Conservation (phyloP, 2,888 invertebrate genomes). For the Hanleya hanleyi region DNA sequence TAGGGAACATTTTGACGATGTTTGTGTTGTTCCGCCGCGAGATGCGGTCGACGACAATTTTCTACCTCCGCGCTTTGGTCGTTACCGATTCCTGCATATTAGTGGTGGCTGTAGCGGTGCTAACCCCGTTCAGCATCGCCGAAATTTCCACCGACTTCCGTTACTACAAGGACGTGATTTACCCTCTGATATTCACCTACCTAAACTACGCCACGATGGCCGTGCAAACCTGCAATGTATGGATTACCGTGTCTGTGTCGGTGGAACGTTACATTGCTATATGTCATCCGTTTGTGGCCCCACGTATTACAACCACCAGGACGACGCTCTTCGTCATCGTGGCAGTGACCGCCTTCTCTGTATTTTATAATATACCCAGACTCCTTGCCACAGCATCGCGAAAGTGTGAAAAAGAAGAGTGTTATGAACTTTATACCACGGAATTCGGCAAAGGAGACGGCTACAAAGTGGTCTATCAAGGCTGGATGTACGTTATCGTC, state of each 20-base stretch:
- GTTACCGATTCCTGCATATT: conserved; percentile 61
- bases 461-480: conserved; percentile 52
- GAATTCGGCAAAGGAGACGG: conserved; percentile 47
- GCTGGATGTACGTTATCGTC: conserved; percentile 54
- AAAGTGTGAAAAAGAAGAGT: conserved; percentile 21
- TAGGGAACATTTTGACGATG: conserved; percentile 67
- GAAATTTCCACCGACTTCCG: conserved; percentile 41
- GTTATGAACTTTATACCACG: conserved; percentile 47
- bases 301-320: conserved; percentile 53
- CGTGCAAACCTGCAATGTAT: conserved; percentile 65
- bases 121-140: conserved; percentile 50
- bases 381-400: conserved; percentile 49
- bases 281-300: conserved; percentile 65
- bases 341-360: conserved; percentile 46
- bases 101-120: conserved; percentile 41
- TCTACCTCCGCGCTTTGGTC: conserved; percentile 59
- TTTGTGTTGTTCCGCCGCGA: conserved; percentile 63
- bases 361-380: conserved; percentile 63
- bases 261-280: conserved; percentile 68
- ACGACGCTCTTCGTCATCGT: conserved; percentile 57
- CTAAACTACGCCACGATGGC: conserved; percentile 63
- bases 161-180: conserved; percentile 54
- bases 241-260: conserved; percentile 67
- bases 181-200: conserved; percentile 61
- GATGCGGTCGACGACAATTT: conserved; percentile 65